These are phyloP conservation scores for Coelinius sp. DNA, from an alignment of 2,888 invertebrate species.

Conservation along the genomic window DNA sequence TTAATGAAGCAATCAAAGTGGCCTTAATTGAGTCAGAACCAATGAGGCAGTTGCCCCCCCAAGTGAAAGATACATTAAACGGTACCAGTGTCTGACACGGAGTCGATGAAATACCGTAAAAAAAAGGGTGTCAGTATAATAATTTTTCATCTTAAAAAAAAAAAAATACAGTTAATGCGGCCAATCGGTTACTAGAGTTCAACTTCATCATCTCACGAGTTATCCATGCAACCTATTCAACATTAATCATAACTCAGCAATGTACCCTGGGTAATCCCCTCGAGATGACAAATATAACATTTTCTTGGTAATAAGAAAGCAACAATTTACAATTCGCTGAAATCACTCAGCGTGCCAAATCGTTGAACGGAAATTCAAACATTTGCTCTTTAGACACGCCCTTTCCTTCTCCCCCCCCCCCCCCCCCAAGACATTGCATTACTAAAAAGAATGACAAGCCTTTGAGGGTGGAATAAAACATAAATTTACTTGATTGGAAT, in stretches of 20 bases:
- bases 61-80: constrained; percentile 6
- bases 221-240: constrained; percentile 1
- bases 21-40: constrained; percentile 14
- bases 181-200: constrained; percentile 30
- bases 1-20: constrained; percentile 17
- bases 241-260: neutral
- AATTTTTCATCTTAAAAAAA: constrained; percentile 18
- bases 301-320: neutral
- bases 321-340: neutral
- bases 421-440: neutral
- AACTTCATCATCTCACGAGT: constrained; percentile 26
- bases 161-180: constrained; percentile 17
- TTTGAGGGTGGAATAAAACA: neutral
- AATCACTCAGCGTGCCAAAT: constrained; percentile 18
- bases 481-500: neutral
- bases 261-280: neutral
- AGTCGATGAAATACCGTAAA: constrained; percentile 29
- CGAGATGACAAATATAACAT: constrained; percentile 4
- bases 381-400: constrained; percentile 29
- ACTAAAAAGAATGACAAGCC: neutral
- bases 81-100: constrained; percentile 17
- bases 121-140: constrained; percentile 24
- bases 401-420: constrained; percentile 16
- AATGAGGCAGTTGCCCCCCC: neutral
- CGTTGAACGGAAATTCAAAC: constrained; percentile 28